Evolutionary conservation across 2,113 vertebrate genomes (phyloP).

Genomic region (Miniopterus natalensis): DNA sequence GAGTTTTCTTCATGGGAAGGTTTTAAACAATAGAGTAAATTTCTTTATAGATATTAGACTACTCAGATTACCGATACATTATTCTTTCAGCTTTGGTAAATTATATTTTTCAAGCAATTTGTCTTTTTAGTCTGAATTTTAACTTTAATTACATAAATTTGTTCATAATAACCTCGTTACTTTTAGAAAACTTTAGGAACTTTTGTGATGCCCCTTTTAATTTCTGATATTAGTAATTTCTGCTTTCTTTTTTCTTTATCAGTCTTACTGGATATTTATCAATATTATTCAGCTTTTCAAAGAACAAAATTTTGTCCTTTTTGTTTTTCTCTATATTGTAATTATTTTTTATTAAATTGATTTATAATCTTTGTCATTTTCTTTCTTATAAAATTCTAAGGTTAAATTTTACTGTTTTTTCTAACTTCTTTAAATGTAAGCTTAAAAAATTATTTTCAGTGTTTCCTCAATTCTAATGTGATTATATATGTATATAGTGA

Average conservation of each 20-base stretch:
- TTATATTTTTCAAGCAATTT: neutral
- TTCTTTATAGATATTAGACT: neutral
- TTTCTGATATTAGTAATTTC: neutral
- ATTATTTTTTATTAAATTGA: neutral
- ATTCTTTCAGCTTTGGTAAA: conserved; percentile 2
- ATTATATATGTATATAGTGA: neutral
- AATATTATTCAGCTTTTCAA: conserved; percentile 17
- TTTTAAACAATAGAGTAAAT: conserved; percentile 21
- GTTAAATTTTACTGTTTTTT: conserved; percentile 10
- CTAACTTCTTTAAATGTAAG: neutral
- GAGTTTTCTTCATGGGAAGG: conserved; percentile 16
- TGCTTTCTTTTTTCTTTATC: neutral
- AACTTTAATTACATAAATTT: neutral
- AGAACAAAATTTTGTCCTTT: neutral
- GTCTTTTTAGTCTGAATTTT: neutral
- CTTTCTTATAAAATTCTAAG: neutral
- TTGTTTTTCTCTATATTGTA: neutral
- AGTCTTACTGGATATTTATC: neutral
- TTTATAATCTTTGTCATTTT: neutral
- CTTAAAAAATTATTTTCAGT: conserved; percentile 21
- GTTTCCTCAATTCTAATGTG: neutral
- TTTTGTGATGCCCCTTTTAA: neutral
- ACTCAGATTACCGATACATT: neutral
- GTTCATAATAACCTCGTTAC: neutral
- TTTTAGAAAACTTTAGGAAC: neutral